Evolutionary conservation across 2,888 invertebrate genomes (phyloP), one percentile per base, ranked within the genome.

Genomic region (Bellardia pandia): DNA sequence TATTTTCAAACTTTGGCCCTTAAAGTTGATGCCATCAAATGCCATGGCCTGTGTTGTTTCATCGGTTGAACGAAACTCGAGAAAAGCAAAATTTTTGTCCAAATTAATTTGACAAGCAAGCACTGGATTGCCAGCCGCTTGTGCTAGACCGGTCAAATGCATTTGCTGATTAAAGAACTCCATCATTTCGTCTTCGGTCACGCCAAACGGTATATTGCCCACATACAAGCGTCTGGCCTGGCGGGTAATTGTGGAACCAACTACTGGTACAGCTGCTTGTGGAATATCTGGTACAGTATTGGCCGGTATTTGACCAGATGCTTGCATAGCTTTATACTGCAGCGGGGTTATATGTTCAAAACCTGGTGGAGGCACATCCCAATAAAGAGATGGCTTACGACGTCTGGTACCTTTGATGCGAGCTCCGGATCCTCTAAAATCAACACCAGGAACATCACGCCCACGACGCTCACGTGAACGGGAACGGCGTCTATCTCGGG

Each of bases 1-100:
- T 88, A 99, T 99, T 94, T 99, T 99, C 93, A 99, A 96, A 94
- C 98, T 98, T 94, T 99, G 99, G 62, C 98, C 98, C 94, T 99
- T 99, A 94, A 99, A 99, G 94, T 98, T 99, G 90, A 99, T 99
- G 51, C 99, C 99, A 94, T 99, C 99, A 94, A 99, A 99, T 37
- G 99, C 99, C 98, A 99, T 99, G 2, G 99, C 99, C 93, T 99
- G 99, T 62, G 99, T 99, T 6, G 99, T 99, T 94, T 99, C 99
- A 95, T 99, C 99, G 92, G 99, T 99, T 16, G 99, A 99, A 91
- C 93, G 95, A 94, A 98, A 98, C 95, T 99, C 99, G 90, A 99
- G 95, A 95, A 99, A 99, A 91, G 99, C 99, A 95, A 99, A 99
- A 94, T 99, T 99, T 94, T 99, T 99, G 94, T 99, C 99, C 94